Conservation (phyloP, 1,140 invertebrate species). For the Orchesella cincta region DNA sequence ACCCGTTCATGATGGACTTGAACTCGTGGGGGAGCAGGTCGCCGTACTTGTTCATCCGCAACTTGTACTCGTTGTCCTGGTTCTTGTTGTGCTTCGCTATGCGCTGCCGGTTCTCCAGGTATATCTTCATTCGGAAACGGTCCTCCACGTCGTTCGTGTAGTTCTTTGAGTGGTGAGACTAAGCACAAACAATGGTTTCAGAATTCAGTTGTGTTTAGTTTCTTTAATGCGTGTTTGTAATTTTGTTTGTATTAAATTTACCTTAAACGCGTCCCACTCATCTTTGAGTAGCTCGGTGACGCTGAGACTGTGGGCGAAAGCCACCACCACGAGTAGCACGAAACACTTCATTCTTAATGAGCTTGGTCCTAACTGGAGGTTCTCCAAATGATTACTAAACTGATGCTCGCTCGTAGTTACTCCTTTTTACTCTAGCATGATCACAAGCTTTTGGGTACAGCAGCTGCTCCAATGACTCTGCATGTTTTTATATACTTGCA, state of each 20-base stretch:
- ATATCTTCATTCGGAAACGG: conserved; percentile 78
- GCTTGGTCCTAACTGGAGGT: no score
- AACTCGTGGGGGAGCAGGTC: conserved; percentile 86
- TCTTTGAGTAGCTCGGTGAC: conserved; percentile 45
- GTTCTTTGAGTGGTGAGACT: conserved; percentile 65
- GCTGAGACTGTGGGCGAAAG: not conserved
- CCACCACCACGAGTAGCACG: no score
- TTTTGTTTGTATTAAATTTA: conserved; percentile 27
- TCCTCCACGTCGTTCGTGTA: conserved; percentile 76
- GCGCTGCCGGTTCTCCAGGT: conserved; percentile 76
- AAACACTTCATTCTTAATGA: no score
- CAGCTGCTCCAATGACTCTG: no score
- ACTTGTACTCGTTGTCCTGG: not conserved
- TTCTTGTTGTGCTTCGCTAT: conserved; percentile 78
- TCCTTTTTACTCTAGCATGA: no score
- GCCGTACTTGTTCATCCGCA: conserved; percentile 75
- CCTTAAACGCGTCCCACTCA: conserved; percentile 50
- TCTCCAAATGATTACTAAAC: no score
- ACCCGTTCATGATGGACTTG: conserved; percentile 74
- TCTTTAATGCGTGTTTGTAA: conserved; percentile 1
- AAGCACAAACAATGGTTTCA: conserved; percentile 18
- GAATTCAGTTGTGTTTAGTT: not conserved
- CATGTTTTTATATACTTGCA: no score
- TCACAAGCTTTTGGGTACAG: no score
- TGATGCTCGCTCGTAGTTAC: no score